Evolutionary conservation across 2,797 vertebrate species (phyloP), one percentile per base, ranked within the genome.

Genomic region (Alectoris magna): DNA sequence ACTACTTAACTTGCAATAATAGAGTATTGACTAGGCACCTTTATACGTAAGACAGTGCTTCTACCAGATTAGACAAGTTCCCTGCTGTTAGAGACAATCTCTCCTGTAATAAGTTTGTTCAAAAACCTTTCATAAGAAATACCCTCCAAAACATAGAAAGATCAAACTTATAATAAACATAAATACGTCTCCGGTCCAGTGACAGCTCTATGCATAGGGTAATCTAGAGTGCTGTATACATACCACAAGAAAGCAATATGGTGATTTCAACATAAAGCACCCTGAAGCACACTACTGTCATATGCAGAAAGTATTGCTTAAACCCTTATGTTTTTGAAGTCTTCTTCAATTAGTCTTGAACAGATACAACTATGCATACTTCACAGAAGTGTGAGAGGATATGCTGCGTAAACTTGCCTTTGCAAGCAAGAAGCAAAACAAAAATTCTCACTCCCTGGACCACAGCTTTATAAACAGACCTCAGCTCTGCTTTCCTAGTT

Each of bases 1-100:
- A 94, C 93, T 96, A 97, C 96, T 97, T 97, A 97, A 96, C 31
- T 23, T 92, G 94, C 90, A 96, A 91, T 98, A 98, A 97, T 94
- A 95, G 97, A 95, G 75, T 98, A 97, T 97, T 97, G 98, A 98
- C 97, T 96, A 82, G 85, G 68, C 94, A 96, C 83, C 90, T 91
- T 84, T 93, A 97, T 94, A 94, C 18, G 90, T 90, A 94, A 97
- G 96, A 73, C 90, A 91, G 36, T 56, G 80, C 41, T 93, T 70
- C 86, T 87, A 85, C 85, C 85, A 95, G 92, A 94, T 88, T 94
- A 96, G 91, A 77, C 60, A 79, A 82, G 63, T 43, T 76, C 84
- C 96, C 85, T 31, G 41, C 88, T 93, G 91, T 71, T 84, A 51
- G 2, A 81, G 22, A 80, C 55, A 92, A 48, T 51, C 53, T 73